phyloP scores from a whole-genome alignment of 2,888 invertebrate genomes.

The Tenthredo mesomela region DNA sequence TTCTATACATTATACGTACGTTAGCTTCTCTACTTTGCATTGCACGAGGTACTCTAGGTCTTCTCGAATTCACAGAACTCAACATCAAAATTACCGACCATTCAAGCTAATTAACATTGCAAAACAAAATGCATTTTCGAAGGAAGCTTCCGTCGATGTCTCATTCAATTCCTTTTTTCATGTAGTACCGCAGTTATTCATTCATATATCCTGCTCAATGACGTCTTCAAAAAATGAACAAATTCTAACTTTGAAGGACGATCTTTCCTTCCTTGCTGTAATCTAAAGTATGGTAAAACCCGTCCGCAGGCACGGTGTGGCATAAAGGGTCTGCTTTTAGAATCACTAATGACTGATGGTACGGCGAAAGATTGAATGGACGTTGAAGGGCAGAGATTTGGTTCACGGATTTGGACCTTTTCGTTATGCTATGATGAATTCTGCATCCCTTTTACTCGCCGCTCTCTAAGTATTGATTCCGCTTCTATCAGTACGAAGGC shows the following conservation, averaged over 20 bases:
- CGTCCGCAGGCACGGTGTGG: constrained; percentile 57
- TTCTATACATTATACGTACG: not conserved
- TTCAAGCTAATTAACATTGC: not conserved
- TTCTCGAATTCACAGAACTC: constrained; percentile 5
- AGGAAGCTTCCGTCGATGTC: not conserved
- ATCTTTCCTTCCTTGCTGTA: constrained; percentile 65
- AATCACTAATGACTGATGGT: constrained; percentile 77
- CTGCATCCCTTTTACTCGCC: not conserved
- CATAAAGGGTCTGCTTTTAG: constrained; percentile 67
- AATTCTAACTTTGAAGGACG: constrained; percentile 73
- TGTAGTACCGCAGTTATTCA: not conserved
- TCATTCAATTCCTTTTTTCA: not conserved
- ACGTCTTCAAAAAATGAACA: not conserved
- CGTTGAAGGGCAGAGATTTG: not conserved
- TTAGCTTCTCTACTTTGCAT: not conserved
- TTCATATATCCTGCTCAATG: not conserved
- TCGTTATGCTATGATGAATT: constrained; percentile 11
- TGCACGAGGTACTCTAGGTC: not conserved
- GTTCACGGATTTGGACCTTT: not conserved
- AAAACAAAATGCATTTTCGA: too few relatives aligned
- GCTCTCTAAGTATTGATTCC: not conserved
- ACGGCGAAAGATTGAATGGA: constrained; percentile 64
- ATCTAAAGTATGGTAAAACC: constrained; percentile 76
- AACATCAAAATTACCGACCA: not conserved
- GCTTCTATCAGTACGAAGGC: not conserved